Conservation (phyloP, 2,888 invertebrate genomes). For the Heliconius sara region DNA sequence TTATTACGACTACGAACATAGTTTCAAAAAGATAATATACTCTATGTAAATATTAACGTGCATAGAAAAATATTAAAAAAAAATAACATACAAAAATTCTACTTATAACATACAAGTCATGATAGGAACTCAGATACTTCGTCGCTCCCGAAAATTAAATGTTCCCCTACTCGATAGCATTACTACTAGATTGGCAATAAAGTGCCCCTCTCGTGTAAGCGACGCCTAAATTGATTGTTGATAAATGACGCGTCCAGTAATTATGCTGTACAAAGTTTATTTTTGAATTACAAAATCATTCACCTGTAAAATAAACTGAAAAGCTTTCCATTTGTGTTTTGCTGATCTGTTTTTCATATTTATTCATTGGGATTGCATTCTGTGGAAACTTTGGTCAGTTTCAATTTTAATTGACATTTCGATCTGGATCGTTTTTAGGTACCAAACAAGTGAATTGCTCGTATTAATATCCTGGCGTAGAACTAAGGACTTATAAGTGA, state of each 20-base stretch:
- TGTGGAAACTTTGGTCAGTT: slow-evolving; percentile 9
- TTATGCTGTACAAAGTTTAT: slow-evolving; percentile 40
- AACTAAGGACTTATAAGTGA: background rate
- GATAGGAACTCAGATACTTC: background rate
- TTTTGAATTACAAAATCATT: slow-evolving; percentile 37
- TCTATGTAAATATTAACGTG: no score
- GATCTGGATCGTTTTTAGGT: background rate
- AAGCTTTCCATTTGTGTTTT: slow-evolving; percentile 13
- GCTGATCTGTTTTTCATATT: slow-evolving; percentile 22
- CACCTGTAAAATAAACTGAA: slow-evolving; percentile 24
- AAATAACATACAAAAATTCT: background rate
- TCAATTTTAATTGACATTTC: slow-evolving; percentile 14
- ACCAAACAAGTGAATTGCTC: background rate
- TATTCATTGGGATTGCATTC: slow-evolving; percentile 12
- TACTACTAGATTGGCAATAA: slow-evolving; percentile 81
- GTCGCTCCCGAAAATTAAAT: slow-evolving; percentile 71
- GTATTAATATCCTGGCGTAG: background rate
- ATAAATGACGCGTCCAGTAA: slow-evolving; percentile 47
- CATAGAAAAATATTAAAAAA: background rate
- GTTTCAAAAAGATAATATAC: no score
- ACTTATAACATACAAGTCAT: background rate
- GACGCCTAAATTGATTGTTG: slow-evolving; percentile 64
- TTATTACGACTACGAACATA: background rate
- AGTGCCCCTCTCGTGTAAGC: slow-evolving; percentile 59
- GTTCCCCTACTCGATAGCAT: slow-evolving; percentile 78